Percentiles rank a stretch among this genome's conserved stretches.
phyloP scores from a whole-genome alignment of 2,113 vertebrate genomes.

The Oryzias curvinotus region DNA sequence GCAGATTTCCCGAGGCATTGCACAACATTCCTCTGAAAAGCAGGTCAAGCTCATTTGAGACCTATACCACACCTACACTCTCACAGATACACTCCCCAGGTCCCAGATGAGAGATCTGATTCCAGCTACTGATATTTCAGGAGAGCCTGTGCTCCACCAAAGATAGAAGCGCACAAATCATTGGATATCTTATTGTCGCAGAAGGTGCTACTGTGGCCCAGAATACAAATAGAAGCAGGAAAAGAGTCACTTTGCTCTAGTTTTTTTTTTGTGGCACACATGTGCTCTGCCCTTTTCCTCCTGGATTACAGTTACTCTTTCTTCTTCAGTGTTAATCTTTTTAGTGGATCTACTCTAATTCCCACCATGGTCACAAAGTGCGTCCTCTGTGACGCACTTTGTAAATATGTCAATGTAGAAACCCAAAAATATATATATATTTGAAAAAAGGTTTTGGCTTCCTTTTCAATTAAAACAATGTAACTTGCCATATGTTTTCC shows the following conservation, averaged over 20 bases:
- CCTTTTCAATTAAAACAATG: too few species aligned
- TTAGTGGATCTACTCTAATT: too few species aligned
- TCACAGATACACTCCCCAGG: conserved; percentile 5
- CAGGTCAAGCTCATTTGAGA: conserved; percentile 56
- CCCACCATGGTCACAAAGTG: too few species aligned
- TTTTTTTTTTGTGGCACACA: conserved; percentile 22
- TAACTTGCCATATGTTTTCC: too few species aligned
- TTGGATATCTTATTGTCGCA: conserved; percentile 42
- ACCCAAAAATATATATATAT: too few species aligned
- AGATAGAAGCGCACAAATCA: conserved; percentile 66
- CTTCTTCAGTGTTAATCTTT: too few species aligned
- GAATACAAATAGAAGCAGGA: conserved; percentile 18
- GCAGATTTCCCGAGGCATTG: conserved; percentile 34
- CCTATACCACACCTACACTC: conserved; percentile 21
- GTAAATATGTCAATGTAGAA: too few species aligned
- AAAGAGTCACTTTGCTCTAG: conserved; percentile 13
- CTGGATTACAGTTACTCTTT: too few species aligned
- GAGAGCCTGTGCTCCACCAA: conserved; percentile 37
- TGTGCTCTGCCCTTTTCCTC: too few species aligned
- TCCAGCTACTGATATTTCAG: conserved; percentile 41
- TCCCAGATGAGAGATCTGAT: conserved; percentile 32
- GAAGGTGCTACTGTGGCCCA: conserved; percentile 15
- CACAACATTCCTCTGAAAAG: conserved; percentile 42
- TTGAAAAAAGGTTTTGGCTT: too few species aligned
- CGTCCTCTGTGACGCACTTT: too few species aligned